Evolutionary conservation across 2,797 vertebrate species (phyloP).

Genomic region (Chromis chromis): DNA sequence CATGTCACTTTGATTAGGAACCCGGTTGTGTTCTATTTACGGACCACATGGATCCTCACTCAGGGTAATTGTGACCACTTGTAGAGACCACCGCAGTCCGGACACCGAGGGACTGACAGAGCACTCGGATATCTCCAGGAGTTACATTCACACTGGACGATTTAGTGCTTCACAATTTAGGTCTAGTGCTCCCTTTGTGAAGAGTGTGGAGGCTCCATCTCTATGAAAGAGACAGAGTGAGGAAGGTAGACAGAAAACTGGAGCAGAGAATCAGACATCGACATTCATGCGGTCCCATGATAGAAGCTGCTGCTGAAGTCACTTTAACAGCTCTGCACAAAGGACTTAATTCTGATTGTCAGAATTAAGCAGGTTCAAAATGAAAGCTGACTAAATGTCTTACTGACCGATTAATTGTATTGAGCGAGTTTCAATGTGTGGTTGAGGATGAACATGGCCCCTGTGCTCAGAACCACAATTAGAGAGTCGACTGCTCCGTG

Average conservation of each 20-base stretch:
- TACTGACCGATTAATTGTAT: constrained; percentile 12
- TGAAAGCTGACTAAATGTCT: constrained; percentile 33
- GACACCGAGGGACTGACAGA: not conserved
- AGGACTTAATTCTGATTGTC: constrained; percentile 33
- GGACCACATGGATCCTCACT: constrained; percentile 19
- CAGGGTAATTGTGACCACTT: constrained; percentile 33
- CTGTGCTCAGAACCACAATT: constrained; percentile 27
- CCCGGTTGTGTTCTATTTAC: constrained; percentile 13
- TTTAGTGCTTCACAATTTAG: no score
- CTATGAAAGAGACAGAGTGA: not conserved
- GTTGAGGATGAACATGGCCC: constrained; percentile 27
- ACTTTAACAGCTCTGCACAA: constrained; percentile 18
- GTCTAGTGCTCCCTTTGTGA: no score
- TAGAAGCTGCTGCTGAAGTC: constrained; percentile 6
- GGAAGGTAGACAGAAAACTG: constrained; percentile 6
- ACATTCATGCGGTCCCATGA: constrained; percentile 11
- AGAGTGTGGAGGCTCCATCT: not conserved
- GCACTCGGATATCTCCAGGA: not conserved
- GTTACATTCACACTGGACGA: not conserved
- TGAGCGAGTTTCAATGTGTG: constrained; percentile 17
- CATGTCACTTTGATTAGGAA: constrained; percentile 47
- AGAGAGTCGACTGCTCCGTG: constrained; percentile 11
- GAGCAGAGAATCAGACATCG: constrained; percentile 29
- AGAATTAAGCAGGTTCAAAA: constrained; percentile 33
- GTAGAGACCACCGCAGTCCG: constrained; percentile 1